Evolutionary conservation across 53 echinoderm and acorn worm genomes (phyloP), one percentile per base, ranked within the genome.

Genomic region (Glandiceps talaboti): DNA sequence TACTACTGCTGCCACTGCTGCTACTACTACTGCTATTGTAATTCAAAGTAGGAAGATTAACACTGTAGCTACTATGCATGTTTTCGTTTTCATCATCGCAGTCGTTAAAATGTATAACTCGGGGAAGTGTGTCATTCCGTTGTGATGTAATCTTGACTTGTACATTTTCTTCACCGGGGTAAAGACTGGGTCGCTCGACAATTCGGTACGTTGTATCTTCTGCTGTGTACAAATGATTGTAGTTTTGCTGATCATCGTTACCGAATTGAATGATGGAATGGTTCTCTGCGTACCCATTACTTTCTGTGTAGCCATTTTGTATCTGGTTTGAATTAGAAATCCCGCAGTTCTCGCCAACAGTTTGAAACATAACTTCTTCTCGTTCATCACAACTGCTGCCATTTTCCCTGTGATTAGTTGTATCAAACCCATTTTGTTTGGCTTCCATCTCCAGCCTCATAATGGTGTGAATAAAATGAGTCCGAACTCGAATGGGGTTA

Each of bases 21-120:
- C 64, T 45, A 45, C 64, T 45, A 45, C 64, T 45, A 45, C 64
- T 45, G 64, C 64, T 45, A 20, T 45, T 45, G 64, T 45, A 45
- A 20, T 45, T 45, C 6, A 45, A 12, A 20, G 6, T 45, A 20
- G 64, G 64, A 6, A 45, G 64, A 45, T 45, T 45, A 45, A 45
- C 64, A 20, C 20, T 45, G 64, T 45, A 45, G 6, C 6, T 45
- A 45, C 64, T 45, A 20, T 45, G 64, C 20, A 45, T 45, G 20
- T 45, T 45, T 6, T 45, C 64, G 64, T 45, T 45, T 6, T 45
- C 64, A 6, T 91, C 94, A 33, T 94, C 92, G 20, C 82, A 83
- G 32, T 94, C 94, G 33, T 92, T 94, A 74, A 90, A 94, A 45
- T 94, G 94, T 80, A 94, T 87, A 89, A 92, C 90, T 45, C 87